Evolutionary conservation across 2,797 vertebrate genomes (phyloP).

Genomic region (Peromyscus melanophrys): DNA sequence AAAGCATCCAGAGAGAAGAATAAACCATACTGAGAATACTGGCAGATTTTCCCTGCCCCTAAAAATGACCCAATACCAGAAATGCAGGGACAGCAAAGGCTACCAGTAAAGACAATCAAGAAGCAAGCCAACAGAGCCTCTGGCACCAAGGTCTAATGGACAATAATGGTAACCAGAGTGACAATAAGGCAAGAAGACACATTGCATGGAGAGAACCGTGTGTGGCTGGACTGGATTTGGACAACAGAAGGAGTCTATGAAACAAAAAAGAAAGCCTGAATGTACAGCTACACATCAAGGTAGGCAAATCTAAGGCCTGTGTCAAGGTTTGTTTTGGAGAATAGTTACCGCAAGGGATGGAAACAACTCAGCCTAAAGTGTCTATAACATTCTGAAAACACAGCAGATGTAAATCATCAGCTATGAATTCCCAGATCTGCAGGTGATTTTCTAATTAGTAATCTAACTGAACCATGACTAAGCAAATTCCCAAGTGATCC

Average conservation of each 20-base stretch:
- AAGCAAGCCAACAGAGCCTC: neutral
- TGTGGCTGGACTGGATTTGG: neutral
- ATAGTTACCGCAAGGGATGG: neutral
- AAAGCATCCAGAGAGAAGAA: neutral
- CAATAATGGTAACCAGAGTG: neutral
- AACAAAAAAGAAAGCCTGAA: neutral
- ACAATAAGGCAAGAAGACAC: neutral
- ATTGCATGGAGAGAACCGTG: neutral
- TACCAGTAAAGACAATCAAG: neutral
- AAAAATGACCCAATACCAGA: neutral
- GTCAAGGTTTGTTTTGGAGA: conserved; percentile 23
- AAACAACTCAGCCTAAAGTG: conserved; percentile 7
- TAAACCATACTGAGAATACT: neutral
- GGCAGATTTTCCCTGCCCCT: neutral
- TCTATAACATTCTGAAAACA: conserved; percentile 34
- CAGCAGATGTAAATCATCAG: conserved; percentile 41
- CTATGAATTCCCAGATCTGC: neutral
- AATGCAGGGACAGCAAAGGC: neutral
- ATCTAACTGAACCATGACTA: conserved; percentile 42
- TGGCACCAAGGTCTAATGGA: neutral
- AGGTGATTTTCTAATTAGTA: conserved; percentile 13
- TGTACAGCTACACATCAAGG: neutral
- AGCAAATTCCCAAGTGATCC: neutral
- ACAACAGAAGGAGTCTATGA: neutral
- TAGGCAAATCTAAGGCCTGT: neutral